These are phyloP conservation scores for Leptopilina syphax DNA, from an alignment of 2,888 invertebrate genomes.

Conservation along the genomic window DNA sequence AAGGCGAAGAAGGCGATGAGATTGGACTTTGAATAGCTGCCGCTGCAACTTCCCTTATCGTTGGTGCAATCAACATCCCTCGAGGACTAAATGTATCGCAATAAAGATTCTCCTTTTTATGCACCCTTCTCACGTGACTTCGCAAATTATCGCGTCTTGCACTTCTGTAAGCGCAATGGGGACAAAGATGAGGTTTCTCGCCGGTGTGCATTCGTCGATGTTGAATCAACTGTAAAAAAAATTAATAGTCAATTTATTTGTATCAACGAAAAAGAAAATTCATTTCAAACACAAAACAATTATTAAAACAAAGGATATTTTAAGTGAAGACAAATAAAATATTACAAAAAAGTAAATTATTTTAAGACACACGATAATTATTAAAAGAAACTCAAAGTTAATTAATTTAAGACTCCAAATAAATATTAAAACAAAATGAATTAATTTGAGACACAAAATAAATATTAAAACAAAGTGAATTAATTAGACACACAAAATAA, in stretches of 20 bases:
- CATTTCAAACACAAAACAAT: not conserved
- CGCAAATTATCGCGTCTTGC: slow-evolving; percentile 79
- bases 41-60: slow-evolving; percentile 53
- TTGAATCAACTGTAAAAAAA: slow-evolving; percentile 76
- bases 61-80: slow-evolving; percentile 76
- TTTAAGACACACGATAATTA: too few species aligned
- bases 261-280: slow-evolving; percentile 1
- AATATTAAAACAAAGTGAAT: too few species aligned
- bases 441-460: too few species aligned
- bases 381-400: too few species aligned
- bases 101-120: slow-evolving; percentile 79
- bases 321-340: too few species aligned
- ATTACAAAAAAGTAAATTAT: too few species aligned
- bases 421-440: too few species aligned
- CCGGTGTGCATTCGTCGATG: slow-evolving; percentile 80
- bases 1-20: slow-evolving; percentile 69
- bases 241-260: not conserved
- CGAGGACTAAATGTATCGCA: slow-evolving; percentile 80
- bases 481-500: too few species aligned
- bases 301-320: too few species aligned
- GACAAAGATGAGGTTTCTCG: slow-evolving; percentile 80
- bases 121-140: slow-evolving; percentile 79
- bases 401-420: too few species aligned
- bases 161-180: slow-evolving; percentile 79
- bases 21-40: slow-evolving; percentile 62